Evolutionary conservation across 2,888 invertebrate species (phyloP).

Genomic region (Pristionchus exspectatus): DNA sequence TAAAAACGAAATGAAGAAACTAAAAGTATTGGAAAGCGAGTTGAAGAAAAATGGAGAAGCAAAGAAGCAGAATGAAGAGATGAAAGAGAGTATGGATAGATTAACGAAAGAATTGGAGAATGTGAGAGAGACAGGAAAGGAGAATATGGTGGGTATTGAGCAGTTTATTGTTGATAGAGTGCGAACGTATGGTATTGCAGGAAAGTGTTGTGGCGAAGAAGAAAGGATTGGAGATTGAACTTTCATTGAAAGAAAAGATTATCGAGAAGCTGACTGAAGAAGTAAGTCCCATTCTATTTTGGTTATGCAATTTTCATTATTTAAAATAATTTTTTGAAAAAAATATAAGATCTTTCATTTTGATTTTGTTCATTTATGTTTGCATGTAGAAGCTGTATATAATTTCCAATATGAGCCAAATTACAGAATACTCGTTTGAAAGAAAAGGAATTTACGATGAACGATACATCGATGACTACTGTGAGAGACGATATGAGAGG

Average conservation of each 20-base stretch:
- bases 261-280: neutral
- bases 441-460: neutral
- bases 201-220: slow-evolving; percentile 8
- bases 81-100: neutral
- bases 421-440: neutral
- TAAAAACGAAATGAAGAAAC: neutral
- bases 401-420: neutral
- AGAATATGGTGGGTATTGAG: slow-evolving; percentile 1
- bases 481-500: neutral
- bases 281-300: neutral
- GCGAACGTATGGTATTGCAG: neutral
- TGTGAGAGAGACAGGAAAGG: neutral
- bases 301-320: no score
- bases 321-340: no score
- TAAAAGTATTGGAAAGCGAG: neutral
- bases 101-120: neutral
- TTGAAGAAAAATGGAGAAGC: neutral
- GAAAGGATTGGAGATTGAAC: neutral
- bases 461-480: slow-evolving; percentile 5
- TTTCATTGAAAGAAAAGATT: neutral
- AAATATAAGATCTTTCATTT: no score
- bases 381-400: neutral
- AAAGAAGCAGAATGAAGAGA: slow-evolving; percentile 9
- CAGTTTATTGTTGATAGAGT: neutral
- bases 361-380: no score